Percentiles rank a stretch among this genome's conserved stretches.
Evolutionary conservation across 2,113 vertebrate genomes (phyloP).

Genomic region (Elephantulus edwardii): DNA sequence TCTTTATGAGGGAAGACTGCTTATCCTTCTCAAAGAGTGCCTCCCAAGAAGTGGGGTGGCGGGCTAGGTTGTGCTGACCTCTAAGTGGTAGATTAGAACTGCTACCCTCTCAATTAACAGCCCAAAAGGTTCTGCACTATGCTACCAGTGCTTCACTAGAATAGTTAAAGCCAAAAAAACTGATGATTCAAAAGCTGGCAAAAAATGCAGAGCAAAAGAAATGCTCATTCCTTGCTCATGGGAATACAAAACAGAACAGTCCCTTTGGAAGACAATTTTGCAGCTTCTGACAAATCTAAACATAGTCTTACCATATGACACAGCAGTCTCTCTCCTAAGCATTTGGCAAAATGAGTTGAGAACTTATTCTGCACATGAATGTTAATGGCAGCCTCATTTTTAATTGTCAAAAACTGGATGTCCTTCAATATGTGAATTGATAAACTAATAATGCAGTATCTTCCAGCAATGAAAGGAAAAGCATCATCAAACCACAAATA

Average conservation of each 20-base stretch:
- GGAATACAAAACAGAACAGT: neutral
- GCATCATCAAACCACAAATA: neutral
- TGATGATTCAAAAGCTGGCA: neutral
- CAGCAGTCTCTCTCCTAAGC: neutral
- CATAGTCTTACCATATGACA: neutral
- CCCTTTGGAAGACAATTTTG: neutral
- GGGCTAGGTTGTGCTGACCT: too few species aligned
- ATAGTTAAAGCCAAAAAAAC: neutral
- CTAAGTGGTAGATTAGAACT: too few species aligned
- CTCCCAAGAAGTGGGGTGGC: too few species aligned
- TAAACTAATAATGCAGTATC: neutral
- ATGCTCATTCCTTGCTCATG: neutral
- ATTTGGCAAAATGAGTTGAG: neutral
- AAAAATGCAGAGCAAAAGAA: neutral
- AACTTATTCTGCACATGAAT: neutral
- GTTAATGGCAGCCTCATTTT: neutral
- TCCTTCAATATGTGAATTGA: neutral
- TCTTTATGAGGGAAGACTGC: too few species aligned
- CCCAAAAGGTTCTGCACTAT: too few species aligned
- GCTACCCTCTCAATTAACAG: too few species aligned
- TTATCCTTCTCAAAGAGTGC: too few species aligned
- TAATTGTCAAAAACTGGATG: neutral
- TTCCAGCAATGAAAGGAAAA: neutral
- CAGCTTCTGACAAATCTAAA: constrained; percentile 34
- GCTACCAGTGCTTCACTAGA: too few species aligned